Percentiles rank a stretch among this genome's conserved stretches.
Evolutionary conservation across 2,797 vertebrate species (phyloP).

Genomic region (Phataginus tricuspis): DNA sequence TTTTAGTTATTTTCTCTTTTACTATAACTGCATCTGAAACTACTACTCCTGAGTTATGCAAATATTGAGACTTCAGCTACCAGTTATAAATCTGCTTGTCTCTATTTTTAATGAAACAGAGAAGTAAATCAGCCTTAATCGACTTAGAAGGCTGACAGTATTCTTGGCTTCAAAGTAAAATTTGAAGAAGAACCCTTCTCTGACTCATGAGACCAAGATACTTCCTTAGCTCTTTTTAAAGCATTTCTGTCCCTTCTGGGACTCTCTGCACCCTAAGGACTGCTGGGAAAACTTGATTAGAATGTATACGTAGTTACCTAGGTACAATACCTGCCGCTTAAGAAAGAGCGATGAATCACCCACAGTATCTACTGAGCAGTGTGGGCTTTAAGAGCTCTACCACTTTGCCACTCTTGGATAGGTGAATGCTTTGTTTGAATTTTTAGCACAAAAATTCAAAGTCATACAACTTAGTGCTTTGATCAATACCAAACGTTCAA

Average conservation of each 20-base stretch:
- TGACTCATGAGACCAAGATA: background rate
- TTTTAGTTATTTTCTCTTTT: background rate
- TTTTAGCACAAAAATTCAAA: background rate
- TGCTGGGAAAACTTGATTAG: background rate
- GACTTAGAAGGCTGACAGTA: background rate
- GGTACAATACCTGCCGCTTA: background rate
- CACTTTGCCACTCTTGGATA: background rate
- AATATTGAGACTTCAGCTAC: background rate
- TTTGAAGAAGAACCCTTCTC: background rate
- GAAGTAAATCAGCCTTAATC: background rate
- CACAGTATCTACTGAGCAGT: too few species aligned
- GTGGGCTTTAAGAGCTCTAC: background rate
- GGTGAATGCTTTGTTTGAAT: background rate
- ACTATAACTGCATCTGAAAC: background rate
- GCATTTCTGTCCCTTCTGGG: background rate
- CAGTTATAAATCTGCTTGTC: background rate
- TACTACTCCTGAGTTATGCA: background rate
- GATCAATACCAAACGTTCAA: background rate
- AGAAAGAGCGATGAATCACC: background rate
- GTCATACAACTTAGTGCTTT: background rate
- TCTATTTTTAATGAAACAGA: background rate
- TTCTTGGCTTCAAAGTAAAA: conserved; percentile 5
- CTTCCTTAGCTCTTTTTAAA: background rate
- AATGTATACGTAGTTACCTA: background rate
- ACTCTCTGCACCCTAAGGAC: background rate